phyloP scores from a whole-genome alignment of 2,797 vertebrate species.

The Acestrorhynchus altus region DNA sequence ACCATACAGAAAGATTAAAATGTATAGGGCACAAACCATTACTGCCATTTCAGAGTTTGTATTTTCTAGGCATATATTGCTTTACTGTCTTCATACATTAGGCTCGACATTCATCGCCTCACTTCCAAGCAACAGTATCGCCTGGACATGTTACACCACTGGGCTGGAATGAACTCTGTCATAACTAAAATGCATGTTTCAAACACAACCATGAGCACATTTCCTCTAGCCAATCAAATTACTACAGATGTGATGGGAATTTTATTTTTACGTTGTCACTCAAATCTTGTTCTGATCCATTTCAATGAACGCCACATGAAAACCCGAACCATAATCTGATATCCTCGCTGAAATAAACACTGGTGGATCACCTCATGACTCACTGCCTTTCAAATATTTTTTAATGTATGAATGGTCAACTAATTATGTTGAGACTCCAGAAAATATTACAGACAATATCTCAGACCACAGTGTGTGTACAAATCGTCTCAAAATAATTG shows the following conservation, averaged over 20 bases:
- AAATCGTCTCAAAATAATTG: not conserved
- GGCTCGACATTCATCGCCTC: not conserved
- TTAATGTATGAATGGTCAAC: constrained; percentile 5
- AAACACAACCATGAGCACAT: not conserved
- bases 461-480: constrained; percentile 7
- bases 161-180: not conserved
- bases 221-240: not conserved
- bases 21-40: not conserved
- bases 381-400: not conserved
- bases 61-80: not conserved
- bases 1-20: not conserved
- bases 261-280: no score
- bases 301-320: not conserved
- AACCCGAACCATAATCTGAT: not conserved
- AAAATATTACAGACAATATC: constrained; percentile 8
- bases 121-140: not conserved
- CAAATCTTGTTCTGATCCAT: not conserved
- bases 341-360: not conserved
- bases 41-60: not conserved
- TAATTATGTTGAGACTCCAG: not conserved
- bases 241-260: not conserved
- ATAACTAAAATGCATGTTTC: not conserved
- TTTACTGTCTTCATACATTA: constrained; percentile 1
- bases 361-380: not conserved
- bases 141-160: constrained; percentile 11